These are phyloP conservation scores for Deroptyus accipitrinus DNA, from an alignment of 2,113 vertebrate species.

Conservation along the genomic window DNA sequence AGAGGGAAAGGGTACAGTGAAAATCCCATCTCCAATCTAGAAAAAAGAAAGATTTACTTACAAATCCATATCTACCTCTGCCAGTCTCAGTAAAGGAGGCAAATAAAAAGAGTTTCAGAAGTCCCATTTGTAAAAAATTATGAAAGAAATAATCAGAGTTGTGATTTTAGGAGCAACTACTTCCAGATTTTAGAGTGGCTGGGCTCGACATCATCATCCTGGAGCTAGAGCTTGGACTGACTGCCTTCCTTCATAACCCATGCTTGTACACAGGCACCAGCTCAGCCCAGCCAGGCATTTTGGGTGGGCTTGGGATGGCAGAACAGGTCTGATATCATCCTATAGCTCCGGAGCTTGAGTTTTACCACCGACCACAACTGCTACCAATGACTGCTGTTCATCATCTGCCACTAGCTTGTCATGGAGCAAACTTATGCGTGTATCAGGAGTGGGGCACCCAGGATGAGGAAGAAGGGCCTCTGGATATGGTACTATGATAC, in stretches of 20 bases:
- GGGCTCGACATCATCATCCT: background rate
- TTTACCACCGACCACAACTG: background rate
- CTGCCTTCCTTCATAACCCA: background rate
- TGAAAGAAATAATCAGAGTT: background rate
- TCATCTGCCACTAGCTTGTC: background rate
- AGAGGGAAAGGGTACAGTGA: background rate
- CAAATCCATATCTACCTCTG: background rate
- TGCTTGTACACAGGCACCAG: background rate
- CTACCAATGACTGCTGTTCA: background rate
- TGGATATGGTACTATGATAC: background rate
- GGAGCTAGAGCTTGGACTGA: background rate
- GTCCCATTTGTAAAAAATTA: background rate
- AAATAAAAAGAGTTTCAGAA: background rate
- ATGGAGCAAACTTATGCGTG: rapidly evolving
- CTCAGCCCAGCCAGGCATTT: background rate
- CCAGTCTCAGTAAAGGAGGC: background rate
- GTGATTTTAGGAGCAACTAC: background rate
- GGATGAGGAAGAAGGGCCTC: background rate
- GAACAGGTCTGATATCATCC: background rate
- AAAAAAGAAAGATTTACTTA: background rate
- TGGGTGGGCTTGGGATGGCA: background rate
- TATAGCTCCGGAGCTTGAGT: background rate
- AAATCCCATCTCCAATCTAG: background rate
- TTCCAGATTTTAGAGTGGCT: background rate
- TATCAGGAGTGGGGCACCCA: background rate